Percentiles rank a stretch among this genome's conserved stretches.
phyloP scores from a whole-genome alignment of 1,140 invertebrate genomes.

The Drosophila pachea region DNA sequence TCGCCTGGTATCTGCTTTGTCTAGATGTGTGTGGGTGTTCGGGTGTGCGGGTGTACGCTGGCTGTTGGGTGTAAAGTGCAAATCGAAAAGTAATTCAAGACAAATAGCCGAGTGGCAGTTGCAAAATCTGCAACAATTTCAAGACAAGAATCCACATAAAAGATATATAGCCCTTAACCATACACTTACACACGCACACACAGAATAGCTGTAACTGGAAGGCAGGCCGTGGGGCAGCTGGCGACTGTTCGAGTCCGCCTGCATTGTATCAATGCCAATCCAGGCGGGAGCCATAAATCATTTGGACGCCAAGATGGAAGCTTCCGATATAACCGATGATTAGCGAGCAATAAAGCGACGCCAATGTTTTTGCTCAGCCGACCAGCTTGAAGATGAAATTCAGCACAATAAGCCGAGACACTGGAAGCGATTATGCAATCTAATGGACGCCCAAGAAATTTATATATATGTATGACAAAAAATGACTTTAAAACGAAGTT shows the following conservation, averaged over 20 bases:
- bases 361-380: conserved; percentile 25
- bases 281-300: conserved; percentile 47
- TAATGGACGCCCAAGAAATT: conserved; percentile 26
- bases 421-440: conserved; percentile 28
- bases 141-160: conserved; percentile 10
- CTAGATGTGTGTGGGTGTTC: not conserved
- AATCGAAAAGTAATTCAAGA: conserved; percentile 49
- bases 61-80: conserved; percentile 26
- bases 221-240: not conserved
- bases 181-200: not conserved
- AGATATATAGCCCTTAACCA: conserved; percentile 23
- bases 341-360: conserved; percentile 42
- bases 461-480: conserved; percentile 22
- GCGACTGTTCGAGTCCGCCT: conserved; percentile 1
- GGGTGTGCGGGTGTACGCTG: conserved; percentile 3
- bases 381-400: not conserved
- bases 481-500: conserved; percentile 25
- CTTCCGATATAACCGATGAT: conserved; percentile 45
- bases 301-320: conserved; percentile 44
- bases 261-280: conserved; percentile 50
- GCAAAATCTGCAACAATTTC: conserved; percentile 43
- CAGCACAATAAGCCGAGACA: conserved; percentile 3
- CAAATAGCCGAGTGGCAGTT: conserved; percentile 40
- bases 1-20: not conserved
- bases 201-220: not conserved